Conservation (phyloP, 2,113 vertebrate genomes). For the Echinops telfairi region DNA sequence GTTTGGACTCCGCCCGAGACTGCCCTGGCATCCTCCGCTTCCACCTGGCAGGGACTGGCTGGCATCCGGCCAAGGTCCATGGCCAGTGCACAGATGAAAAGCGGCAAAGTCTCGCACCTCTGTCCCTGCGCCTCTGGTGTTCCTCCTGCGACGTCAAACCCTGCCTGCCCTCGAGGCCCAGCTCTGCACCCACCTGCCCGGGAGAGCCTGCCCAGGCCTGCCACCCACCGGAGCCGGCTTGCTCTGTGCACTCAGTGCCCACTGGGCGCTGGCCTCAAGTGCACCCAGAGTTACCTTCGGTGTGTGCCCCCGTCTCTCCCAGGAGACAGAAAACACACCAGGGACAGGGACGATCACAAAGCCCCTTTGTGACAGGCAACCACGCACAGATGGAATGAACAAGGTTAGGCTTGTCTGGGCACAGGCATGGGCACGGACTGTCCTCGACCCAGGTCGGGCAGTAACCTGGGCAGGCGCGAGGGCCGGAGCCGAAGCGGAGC, state of each 20-base stretch:
- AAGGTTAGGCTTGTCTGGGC: conserved; percentile 54
- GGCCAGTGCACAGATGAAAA: background rate
- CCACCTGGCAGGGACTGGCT: background rate
- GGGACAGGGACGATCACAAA: conserved; percentile 42
- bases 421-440: background rate
- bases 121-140: background rate
- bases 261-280: background rate
- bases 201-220: background rate
- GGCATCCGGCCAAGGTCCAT: background rate
- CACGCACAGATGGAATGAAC: background rate
- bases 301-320: conserved; percentile 15
- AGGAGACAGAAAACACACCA: conserved; percentile 16
- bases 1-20: background rate
- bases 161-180: background rate
- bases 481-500: background rate
- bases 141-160: background rate
- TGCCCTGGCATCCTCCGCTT: background rate
- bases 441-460: background rate
- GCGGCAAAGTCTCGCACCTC: background rate
- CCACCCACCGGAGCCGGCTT: too few species aligned
- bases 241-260: background rate
- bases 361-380: conserved; percentile 50
- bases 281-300: background rate
- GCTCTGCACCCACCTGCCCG: background rate
- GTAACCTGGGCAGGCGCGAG: background rate